Conservation (phyloP, 2,888 invertebrate genomes). For the Catocala sponsa region DNA sequence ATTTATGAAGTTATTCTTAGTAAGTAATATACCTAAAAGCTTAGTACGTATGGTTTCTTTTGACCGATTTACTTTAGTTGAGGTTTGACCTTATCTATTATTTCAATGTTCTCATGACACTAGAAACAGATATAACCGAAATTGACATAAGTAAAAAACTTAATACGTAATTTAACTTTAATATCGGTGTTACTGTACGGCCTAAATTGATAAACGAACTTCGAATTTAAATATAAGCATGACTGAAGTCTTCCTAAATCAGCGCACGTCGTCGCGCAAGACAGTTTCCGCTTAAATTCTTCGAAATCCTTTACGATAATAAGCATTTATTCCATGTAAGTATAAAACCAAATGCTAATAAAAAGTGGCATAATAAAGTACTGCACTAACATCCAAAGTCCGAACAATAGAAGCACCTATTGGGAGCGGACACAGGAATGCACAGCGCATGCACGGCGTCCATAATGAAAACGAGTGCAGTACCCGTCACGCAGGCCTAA, state of each 20-base stretch:
- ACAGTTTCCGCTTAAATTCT: background rate
- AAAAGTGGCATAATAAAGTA: slow-evolving; percentile 56
- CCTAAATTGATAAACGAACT: too few relatives aligned
- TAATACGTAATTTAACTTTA: too few relatives aligned
- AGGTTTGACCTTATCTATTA: too few relatives aligned
- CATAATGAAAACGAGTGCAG: slow-evolving; percentile 71
- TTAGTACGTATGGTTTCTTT: background rate
- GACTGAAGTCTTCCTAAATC: background rate
- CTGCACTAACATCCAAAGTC: slow-evolving; percentile 52
- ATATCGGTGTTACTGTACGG: too few relatives aligned
- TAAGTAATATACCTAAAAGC: background rate
- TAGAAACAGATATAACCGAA: too few relatives aligned
- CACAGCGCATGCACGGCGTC: slow-evolving; percentile 67
- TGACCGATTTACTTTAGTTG: background rate
- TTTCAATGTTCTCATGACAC: too few relatives aligned
- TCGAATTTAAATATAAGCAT: too few relatives aligned
- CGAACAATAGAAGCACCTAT: slow-evolving; percentile 43
- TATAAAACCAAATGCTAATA: slow-evolving; percentile 11
- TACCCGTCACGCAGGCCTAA: slow-evolving; percentile 67
- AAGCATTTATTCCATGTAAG: slow-evolving; percentile 9
- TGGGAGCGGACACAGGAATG: slow-evolving; percentile 66
- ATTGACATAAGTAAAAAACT: too few relatives aligned
- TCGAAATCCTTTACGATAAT: background rate
- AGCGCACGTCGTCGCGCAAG: background rate
- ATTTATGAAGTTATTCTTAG: slow-evolving; percentile 16